Conservation (phyloP, 2,113 vertebrate species). For the Jacana jacana region DNA sequence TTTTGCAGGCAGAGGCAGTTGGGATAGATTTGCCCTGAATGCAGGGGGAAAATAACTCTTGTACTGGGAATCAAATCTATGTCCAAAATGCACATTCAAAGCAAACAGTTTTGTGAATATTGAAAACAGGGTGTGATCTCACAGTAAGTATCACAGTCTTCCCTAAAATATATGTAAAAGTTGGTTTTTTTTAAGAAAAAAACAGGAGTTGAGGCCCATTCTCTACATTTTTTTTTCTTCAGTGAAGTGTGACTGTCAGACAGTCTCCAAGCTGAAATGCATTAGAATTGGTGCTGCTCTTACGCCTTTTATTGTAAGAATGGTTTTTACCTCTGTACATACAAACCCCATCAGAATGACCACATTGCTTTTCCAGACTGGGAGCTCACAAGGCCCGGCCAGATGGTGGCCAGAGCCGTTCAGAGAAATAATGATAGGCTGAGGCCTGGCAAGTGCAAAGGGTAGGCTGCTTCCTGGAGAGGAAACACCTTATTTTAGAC, state of each 20-base stretch:
- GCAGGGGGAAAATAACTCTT: not conserved
- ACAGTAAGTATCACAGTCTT: not conserved
- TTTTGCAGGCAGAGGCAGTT: not conserved
- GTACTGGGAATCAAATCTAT: not conserved
- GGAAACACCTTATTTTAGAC: not conserved
- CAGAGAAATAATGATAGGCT: not conserved
- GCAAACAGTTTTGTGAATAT: not conserved
- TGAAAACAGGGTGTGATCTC: not conserved
- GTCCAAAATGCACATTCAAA: not conserved
- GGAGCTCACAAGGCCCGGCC: not conserved
- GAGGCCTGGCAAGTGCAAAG: not conserved
- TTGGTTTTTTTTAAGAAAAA: not conserved
- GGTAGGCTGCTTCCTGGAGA: not conserved
- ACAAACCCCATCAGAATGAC: not conserved
- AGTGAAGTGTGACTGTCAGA: not conserved
- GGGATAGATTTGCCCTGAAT: not conserved
- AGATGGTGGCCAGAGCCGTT: not conserved
- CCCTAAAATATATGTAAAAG: not conserved
- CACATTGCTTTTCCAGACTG: not conserved
- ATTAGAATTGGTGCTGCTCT: not conserved
- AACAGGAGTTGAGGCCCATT: not conserved
- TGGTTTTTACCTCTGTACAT: not conserved
- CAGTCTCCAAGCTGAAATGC: not conserved
- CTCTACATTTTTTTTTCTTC: not conserved
- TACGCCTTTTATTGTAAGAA: not conserved